A percentile compares a stretch with the other conserved stretches of the same genome.
Evolutionary conservation across 2,888 invertebrate genomes (phyloP).

Genomic region (Sclerodermus sp.): DNA sequence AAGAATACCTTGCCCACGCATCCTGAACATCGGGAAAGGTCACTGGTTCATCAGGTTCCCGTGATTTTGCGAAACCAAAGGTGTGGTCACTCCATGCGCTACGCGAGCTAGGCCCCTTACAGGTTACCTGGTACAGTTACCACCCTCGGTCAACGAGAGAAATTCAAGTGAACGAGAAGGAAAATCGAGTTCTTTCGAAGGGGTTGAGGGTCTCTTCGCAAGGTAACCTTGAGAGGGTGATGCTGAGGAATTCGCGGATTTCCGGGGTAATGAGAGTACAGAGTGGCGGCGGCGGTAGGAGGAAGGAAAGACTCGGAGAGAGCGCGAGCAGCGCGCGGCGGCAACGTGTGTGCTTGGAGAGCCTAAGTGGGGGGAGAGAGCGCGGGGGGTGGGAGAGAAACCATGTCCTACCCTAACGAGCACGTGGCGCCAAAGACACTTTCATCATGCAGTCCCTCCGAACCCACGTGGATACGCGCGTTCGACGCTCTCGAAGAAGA

Average conservation of each 20-base stretch:
- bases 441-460: slow-evolving; percentile 43
- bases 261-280: slow-evolving; percentile 4
- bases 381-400: slow-evolving; percentile 24
- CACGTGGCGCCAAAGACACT: slow-evolving; percentile 45
- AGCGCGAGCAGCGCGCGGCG: background rate
- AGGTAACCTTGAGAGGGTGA: slow-evolving; percentile 11
- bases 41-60: too few relatives aligned
- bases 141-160: too few relatives aligned
- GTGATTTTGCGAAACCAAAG: too few relatives aligned
- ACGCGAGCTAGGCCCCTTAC: too few relatives aligned
- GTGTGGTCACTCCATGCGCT: too few relatives aligned
- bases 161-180: slow-evolving; percentile 18
- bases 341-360: background rate
- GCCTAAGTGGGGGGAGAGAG: slow-evolving; percentile 7
- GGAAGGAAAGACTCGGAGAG: background rate
- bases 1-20: too few relatives aligned
- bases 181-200: slow-evolving; percentile 8
- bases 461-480: slow-evolving; percentile 46
- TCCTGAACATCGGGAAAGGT: too few relatives aligned
- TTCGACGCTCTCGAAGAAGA: slow-evolving; percentile 41
- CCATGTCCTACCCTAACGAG: slow-evolving; percentile 50
- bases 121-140: too few relatives aligned
- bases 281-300: slow-evolving; percentile 1
- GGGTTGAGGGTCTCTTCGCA: too few relatives aligned
- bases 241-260: slow-evolving; percentile 9